Conservation (phyloP, 2,113 vertebrate species). For the Oryzias curvinotus region DNA sequence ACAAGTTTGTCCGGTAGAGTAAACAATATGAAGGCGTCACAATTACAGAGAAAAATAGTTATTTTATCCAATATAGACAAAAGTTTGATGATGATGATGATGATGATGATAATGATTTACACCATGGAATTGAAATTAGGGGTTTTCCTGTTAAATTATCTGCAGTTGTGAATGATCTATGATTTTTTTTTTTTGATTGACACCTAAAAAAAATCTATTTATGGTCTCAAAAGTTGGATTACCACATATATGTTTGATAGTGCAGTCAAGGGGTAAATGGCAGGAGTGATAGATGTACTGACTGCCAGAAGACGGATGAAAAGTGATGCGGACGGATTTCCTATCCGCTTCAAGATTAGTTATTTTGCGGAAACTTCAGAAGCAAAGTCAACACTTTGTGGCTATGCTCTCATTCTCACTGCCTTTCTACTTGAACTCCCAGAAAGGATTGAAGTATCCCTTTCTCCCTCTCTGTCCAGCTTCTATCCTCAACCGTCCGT, state of each 20-base stretch:
- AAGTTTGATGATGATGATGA: too few species aligned
- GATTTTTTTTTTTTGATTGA: slow-evolving; percentile 18
- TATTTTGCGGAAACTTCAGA: slow-evolving; percentile 10
- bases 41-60: too few species aligned
- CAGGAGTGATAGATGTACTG: slow-evolving; percentile 10
- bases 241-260: slow-evolving; percentile 9
- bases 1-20: too few species aligned
- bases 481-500: too few species aligned
- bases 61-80: too few species aligned
- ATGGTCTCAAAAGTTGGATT: slow-evolving; percentile 18
- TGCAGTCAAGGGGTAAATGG: background rate
- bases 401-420: background rate
- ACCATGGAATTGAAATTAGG: too few species aligned
- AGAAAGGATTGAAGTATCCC: background rate
- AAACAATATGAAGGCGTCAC: too few species aligned
- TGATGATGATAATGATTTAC: too few species aligned
- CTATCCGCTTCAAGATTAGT: slow-evolving; percentile 35
- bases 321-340: slow-evolving; percentile 23
- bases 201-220: slow-evolving; percentile 15
- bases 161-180: too few species aligned
- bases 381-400: background rate
- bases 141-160: too few species aligned
- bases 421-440: background rate
- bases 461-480: too few species aligned
- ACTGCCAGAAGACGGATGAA: slow-evolving; percentile 8